These are phyloP conservation scores for Antechinus stuartii DNA, from an alignment of 2,113 vertebrate species.

Conservation along the genomic window DNA sequence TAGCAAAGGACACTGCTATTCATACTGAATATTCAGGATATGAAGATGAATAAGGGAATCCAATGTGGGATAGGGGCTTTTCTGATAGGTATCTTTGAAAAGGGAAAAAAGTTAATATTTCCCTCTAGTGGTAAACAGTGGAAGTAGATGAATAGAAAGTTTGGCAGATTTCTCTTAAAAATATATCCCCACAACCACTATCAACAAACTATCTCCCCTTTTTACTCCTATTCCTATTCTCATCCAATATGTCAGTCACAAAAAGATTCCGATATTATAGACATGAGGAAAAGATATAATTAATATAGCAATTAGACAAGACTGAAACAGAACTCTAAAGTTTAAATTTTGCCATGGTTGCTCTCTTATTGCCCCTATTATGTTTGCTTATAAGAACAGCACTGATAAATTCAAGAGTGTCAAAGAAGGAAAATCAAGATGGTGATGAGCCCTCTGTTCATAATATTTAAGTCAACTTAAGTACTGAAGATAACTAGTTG, in stretches of 20 bases:
- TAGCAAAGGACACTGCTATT: background rate
- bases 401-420: background rate
- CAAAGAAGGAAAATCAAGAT: background rate
- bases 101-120: background rate
- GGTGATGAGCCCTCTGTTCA: background rate
- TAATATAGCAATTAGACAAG: background rate
- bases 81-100: background rate
- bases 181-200: background rate
- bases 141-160: background rate
- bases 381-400: background rate
- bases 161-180: background rate
- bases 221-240: background rate
- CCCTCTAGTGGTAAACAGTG: background rate
- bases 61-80: background rate
- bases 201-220: background rate
- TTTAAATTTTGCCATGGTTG: background rate
- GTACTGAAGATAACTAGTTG: no score
- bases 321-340: background rate
- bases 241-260: background rate
- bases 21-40: background rate
- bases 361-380: background rate
- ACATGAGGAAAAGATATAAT: background rate
- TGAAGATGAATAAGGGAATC: background rate
- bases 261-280: background rate
- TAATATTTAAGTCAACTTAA: background rate